Percentiles rank a stretch among this genome's conserved stretches.
phyloP scores from a whole-genome alignment of 2,113 vertebrate species.

The Barbus barbus region DNA sequence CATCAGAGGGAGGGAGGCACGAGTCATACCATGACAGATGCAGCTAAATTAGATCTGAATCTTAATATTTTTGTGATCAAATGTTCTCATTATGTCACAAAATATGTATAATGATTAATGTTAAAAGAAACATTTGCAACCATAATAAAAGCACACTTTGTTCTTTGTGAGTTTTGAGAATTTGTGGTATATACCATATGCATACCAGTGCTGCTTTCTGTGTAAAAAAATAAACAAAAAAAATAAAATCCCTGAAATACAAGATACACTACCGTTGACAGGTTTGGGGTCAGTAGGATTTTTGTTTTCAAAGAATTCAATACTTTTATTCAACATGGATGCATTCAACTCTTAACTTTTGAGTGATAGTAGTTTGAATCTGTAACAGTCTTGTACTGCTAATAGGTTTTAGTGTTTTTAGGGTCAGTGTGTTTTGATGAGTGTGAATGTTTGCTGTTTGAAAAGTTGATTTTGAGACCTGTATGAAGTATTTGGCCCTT shows the following conservation, averaged over 20 bases:
- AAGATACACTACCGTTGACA: not conserved
- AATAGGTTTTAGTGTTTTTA: not conserved
- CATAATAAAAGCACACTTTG: not conserved
- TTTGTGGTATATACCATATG: not conserved
- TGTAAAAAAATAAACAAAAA: not conserved
- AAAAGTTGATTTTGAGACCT: not conserved
- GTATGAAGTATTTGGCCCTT: not conserved
- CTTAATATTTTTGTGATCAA: not conserved
- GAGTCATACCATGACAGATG: not conserved
- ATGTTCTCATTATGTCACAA: not conserved
- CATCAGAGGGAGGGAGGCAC: not conserved
- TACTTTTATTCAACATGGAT: not conserved
- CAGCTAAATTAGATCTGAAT: not conserved
- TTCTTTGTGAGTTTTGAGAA: not conserved
- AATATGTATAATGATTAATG: not conserved
- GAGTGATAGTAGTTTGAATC: not conserved
- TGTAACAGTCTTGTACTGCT: not conserved
- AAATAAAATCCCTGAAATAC: not conserved
- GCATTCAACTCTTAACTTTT: not conserved
- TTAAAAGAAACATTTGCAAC: not conserved
- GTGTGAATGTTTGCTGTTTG: not conserved
- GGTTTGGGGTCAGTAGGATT: not conserved
- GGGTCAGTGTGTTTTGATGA: not conserved
- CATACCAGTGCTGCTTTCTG: not conserved
- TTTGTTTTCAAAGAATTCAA: not conserved